Conservation (phyloP, 2,113 vertebrate genomes). For the Procavia capensis region DNA sequence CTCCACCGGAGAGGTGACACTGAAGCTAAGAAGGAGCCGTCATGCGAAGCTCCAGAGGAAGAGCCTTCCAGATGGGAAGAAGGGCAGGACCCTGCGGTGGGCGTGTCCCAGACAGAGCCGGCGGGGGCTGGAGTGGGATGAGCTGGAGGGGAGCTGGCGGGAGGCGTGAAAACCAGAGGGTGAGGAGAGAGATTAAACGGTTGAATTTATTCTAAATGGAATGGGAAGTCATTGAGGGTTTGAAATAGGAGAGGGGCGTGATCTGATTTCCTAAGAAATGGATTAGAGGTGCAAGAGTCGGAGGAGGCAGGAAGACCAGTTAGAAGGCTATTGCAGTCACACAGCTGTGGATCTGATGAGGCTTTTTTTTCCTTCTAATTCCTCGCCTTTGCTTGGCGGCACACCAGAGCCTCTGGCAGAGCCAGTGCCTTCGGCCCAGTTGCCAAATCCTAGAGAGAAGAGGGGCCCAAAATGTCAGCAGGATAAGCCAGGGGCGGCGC, state of each 20-base stretch:
- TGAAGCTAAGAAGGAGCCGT: not conserved
- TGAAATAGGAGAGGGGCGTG: not conserved
- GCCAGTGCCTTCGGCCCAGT: not conserved
- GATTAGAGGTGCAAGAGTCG: not conserved
- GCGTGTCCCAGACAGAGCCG: not conserved
- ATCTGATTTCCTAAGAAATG: not conserved
- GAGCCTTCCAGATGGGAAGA: not conserved
- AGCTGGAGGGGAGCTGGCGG: not conserved
- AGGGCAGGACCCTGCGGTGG: not conserved
- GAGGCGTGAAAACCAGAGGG: not conserved
- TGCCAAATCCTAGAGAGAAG: not conserved
- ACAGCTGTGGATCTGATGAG: not conserved
- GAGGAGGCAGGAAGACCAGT: not conserved
- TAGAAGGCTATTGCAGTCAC: not conserved
- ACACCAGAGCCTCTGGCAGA: not conserved
- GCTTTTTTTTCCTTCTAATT: not conserved
- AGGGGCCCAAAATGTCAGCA: not conserved
- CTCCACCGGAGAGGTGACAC: not conserved
- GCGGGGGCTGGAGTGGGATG: not conserved
- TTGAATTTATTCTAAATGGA: not conserved
- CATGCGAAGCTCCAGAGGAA: not conserved
- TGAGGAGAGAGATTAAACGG: not conserved
- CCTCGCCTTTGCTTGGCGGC: not conserved
- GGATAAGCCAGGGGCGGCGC: not conserved
- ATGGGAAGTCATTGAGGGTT: not conserved